Base-by-base conservation (phyloP, 2,113 vertebrate genomes). In the Phaethornis superciliosus region DNA sequence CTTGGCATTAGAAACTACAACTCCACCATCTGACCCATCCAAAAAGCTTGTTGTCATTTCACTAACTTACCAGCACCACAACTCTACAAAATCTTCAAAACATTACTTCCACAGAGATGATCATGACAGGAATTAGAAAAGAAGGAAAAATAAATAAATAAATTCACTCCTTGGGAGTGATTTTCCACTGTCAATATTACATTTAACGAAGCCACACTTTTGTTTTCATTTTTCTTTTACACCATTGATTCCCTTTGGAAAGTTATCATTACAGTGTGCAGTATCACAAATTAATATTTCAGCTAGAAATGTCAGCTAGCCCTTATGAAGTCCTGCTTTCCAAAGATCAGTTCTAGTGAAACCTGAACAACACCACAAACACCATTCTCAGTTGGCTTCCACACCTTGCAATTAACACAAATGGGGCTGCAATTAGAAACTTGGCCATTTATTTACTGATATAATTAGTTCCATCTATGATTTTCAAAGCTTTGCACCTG, bases 401-500 rank as follows among this genome's bases (percentile, higher is more conserved):
- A 47, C 62, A 68, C 44, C 71, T 89, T 42, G 54, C n/a, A 14
- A 58, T 26, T 49, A 65, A 76, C 13, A 1, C 3, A 65, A 88
- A 85, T 4, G 28, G 46, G 21, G 72, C 83, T 83, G 56, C 60
- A 67, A 69, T 64, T 27, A 85, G 79, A 72, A 70, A n/a, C 33
- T 51, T 51, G 42, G 71, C 67, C 79, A 80, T 9, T 12, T 40
- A 79, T 40, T 91, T 62, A 65, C 23, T 35, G 70, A 64, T 67
- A 13, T n/a, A 67, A 89, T 87, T 74, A 91, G 63, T 44, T 92
- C 47, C 71, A 74, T 15, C 52, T 26, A 70, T 8, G 22, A 91
- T 55, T 90, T 90, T 80, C 55, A 80, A 72, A 91, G 55, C 76
- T 72, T 18, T 59, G 59, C 85, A 91, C 80, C 79, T 90, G 90